phyloP scores from a whole-genome alignment of 2,888 invertebrate species.

The Margaritifera margaritifera region DNA sequence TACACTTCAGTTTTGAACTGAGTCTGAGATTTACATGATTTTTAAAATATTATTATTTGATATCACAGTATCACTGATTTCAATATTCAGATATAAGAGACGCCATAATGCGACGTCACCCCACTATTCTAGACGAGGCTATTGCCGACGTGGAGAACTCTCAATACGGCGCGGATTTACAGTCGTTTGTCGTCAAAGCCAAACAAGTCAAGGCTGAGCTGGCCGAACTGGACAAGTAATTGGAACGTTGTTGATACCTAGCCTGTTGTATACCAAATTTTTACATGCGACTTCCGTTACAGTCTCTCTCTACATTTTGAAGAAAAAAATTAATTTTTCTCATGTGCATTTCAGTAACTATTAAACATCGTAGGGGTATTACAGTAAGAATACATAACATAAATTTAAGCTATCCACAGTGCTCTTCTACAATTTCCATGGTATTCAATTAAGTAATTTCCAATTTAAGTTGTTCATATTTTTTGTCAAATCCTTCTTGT shows the following conservation, averaged over 20 bases:
- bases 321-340: too few species aligned
- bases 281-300: too few species aligned
- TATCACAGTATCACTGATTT: background rate
- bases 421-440: too few species aligned
- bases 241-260: background rate
- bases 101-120: constrained; percentile 54
- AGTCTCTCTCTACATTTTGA: too few species aligned
- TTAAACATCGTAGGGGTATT: too few species aligned
- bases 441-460: too few species aligned
- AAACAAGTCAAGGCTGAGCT: constrained; percentile 52
- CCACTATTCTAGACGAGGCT: constrained; percentile 51
- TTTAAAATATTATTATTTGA: background rate
- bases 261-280: background rate
- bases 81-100: constrained; percentile 53
- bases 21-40: background rate
- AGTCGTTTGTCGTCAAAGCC: constrained; percentile 47
- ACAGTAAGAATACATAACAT: too few species aligned
- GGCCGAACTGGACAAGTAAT: constrained; percentile 51
- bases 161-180: constrained; percentile 42
- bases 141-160: constrained; percentile 49
- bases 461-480: too few species aligned
- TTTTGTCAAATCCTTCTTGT: too few species aligned
- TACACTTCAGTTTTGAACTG: too few species aligned
- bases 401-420: too few species aligned
- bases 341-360: too few species aligned